Evolutionary conservation across 2,888 invertebrate species (phyloP), one percentile per base, ranked within the genome.

Genomic region (Cheilosia grossa): DNA sequence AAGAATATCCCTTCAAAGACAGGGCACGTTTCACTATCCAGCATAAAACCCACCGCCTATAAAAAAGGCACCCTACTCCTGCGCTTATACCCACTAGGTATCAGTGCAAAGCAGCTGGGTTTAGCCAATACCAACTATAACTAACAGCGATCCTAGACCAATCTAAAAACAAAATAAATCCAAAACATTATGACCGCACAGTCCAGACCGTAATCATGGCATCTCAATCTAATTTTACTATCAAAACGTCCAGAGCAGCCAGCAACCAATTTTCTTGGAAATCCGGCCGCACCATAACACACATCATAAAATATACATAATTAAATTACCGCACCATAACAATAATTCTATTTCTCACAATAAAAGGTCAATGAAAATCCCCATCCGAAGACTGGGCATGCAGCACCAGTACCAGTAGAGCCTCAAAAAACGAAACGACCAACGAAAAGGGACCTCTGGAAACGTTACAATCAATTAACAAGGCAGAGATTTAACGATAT

Each of bases 281-380:
- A 82, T 54, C 58, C 69, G 72, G 73, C 77, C 73, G 77, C 77
- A 58, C 72, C 63, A 83, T 86, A 82, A 86, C 86, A 77, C 81
- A 82, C 86, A 86, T 86, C 86, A 82, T 86, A 82, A 86, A 86
- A 82, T 86, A 86, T 80, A 74, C 74, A 83, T 86, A 86, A 86
- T 86, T 86, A 86, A 86, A 86, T 82, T 82, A 86, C 86, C 77
- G 64, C 73, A 86, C 81, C 86, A 86, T 82, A 82, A 82, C 82
- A 86, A 86, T 86, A 86, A 86, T 86, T 86, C 82, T 86, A 82
- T 82, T 86, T 86, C 82, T 86, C 86, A 86, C 86, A 86, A 86
- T 86, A 77, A 86, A 86, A 82, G 86, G 77, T 86, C 86, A 86
- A 86, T 86, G 86, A 82, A 82, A 82, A 67, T 79, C 53, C 44